Evolutionary conservation across 2,888 invertebrate genomes (phyloP), one percentile per base, ranked within the genome.

Genomic region (Stramonita haemastoma): DNA sequence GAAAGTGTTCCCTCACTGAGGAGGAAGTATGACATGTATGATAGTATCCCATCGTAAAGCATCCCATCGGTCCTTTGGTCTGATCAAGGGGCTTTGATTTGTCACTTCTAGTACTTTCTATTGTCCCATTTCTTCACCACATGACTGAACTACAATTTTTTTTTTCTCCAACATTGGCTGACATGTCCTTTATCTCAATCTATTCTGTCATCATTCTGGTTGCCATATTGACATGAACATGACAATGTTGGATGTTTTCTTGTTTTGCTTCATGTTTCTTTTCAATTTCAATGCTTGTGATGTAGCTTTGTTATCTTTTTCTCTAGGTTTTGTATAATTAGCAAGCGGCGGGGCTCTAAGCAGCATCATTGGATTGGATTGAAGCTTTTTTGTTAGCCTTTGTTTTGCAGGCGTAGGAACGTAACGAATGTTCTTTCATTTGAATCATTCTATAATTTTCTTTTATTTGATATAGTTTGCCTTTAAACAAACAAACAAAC

Each of bases 151-250:
- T 29, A 79, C 32, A 32, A 29, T n/a, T 77, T 79, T 46, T 46
- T 46, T 46, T 46, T 46, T 8, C 46, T 8, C 46, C 46, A 46
- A 46, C 46, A 8, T 46, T 46, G 46, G 8, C 46, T 46, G 32
- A 79, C 77, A 60, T 60, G 22, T 60, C 22, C 60, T 60, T 15
- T 60, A 19, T 22, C 22, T n/a, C 26, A 29, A 29, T 77, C 32
- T 79, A 13, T 32, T 32, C 73, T 73, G 26, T n/a, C n/a, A n/a
- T 73, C 34, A 79, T 32, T 17, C 77, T 79, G 77, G 77, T 79
- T 79, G 77, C 77, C 77, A 79, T 79, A 79, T 32, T 79, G 77
- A 79, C 32, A 32, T n/a, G n/a, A 73, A 73, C 26, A n/a, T 32
- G 32, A 79, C 29, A 79, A 11, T 79, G 19, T 79, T 19, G 15